Evolutionary conservation across 1,140 invertebrate genomes (phyloP).

Genomic region (Metaphire vulgaris): DNA sequence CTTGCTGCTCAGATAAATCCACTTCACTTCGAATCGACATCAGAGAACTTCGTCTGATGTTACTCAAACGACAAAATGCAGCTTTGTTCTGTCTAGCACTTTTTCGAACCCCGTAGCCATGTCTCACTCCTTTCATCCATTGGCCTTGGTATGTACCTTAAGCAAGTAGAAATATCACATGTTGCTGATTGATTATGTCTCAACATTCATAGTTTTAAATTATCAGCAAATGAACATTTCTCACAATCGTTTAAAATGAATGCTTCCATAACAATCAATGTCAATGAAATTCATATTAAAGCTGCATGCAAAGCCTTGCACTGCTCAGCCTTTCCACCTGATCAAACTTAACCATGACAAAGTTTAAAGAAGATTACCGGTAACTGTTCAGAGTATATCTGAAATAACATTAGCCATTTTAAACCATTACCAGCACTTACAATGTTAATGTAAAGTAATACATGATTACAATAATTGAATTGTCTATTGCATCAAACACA

Average conservation of each 20-base stretch:
- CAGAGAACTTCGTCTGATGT: conserved; percentile 64
- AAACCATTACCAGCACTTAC: no score
- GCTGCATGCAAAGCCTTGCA: background rate
- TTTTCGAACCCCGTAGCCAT: conserved; percentile 93
- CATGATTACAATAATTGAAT: no score
- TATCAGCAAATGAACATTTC: background rate
- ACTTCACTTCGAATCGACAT: conserved; percentile 67
- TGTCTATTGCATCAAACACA: no score
- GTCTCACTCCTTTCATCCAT: conserved; percentile 94
- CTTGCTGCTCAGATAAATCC: conserved; percentile 5
- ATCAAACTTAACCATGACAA: no score
- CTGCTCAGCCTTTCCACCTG: background rate
- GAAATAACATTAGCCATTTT: no score
- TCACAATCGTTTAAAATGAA: background rate
- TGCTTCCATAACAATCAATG: background rate
- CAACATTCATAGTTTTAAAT: background rate
- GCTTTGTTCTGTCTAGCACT: conserved; percentile 81
- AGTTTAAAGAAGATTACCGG: no score
- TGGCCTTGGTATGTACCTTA: conserved; percentile 99
- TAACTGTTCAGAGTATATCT: no score
- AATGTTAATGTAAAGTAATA: no score
- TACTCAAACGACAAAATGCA: conserved; percentile 59
- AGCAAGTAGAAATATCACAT: conserved; percentile 43
- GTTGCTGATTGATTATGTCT: conserved; percentile 13
- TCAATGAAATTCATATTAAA: background rate